These are phyloP conservation scores for Aphelocoma coerulescens DNA, from an alignment of 2,113 vertebrate genomes.

Conservation along the genomic window DNA sequence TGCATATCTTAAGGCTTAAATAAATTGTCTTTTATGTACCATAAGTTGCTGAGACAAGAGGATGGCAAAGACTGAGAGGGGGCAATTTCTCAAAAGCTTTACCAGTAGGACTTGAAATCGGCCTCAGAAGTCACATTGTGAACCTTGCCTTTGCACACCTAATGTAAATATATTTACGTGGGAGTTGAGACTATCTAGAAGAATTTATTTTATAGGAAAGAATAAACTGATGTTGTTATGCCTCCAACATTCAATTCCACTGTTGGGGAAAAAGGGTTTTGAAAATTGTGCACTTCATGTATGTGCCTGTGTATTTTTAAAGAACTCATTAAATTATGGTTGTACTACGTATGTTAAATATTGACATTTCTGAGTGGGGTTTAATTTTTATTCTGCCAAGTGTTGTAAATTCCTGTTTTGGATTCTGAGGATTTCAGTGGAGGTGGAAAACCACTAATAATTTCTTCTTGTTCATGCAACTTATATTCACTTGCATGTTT, in stretches of 20 bases:
- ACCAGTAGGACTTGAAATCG: background rate
- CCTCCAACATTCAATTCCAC: background rate
- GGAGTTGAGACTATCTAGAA: background rate
- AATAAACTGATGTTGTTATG: background rate
- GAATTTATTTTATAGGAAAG: background rate
- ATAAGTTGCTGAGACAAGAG: background rate
- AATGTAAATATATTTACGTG: background rate
- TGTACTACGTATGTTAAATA: constrained; percentile 33
- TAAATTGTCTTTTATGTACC: background rate
- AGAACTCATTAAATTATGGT: constrained; percentile 40
- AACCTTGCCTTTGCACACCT: background rate
- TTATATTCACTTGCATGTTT: constrained; percentile 7
- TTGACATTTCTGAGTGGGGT: constrained; percentile 58
- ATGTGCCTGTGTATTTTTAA: background rate
- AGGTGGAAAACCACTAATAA: constrained; percentile 57
- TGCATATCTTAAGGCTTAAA: background rate
- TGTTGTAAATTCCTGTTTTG: constrained; percentile 50
- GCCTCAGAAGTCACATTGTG: background rate
- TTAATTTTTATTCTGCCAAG: constrained; percentile 55
- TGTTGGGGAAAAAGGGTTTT: background rate
- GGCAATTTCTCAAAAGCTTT: background rate
- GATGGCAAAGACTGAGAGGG: background rate
- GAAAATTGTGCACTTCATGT: background rate
- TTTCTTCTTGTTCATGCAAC: constrained; percentile 21
- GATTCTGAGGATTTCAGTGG: constrained; percentile 34